These are phyloP conservation scores for Rhynchophorus ferrugineus DNA, from an alignment of 1,140 invertebrate species.

Conservation along the genomic window DNA sequence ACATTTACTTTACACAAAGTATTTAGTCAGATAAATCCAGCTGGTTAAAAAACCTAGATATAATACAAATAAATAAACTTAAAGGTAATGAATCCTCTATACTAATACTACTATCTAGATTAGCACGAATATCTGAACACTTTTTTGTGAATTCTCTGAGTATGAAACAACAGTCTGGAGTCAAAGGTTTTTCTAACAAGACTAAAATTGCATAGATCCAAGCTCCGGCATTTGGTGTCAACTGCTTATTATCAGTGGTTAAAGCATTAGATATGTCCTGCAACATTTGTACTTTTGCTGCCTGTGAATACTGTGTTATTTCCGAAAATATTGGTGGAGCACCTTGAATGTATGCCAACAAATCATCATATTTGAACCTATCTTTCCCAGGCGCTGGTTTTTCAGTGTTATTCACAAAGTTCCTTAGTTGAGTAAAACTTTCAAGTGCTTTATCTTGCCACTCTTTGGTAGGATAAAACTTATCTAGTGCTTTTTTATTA, in stretches of 20 bases:
- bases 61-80: constrained; percentile 40
- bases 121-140: constrained; percentile 35
- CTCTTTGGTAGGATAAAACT: constrained; percentile 33
- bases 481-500: constrained; percentile 24
- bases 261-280: constrained; percentile 29
- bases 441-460: constrained; percentile 39
- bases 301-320: constrained; percentile 28
- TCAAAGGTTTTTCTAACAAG: constrained; percentile 38
- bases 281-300: constrained; percentile 33
- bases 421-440: constrained; percentile 35
- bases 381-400: constrained; percentile 1
- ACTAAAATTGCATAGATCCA: constrained; percentile 40
- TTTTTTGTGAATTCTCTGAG: constrained; percentile 37
- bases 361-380: constrained; percentile 8
- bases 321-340: constrained; percentile 24
- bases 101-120: constrained; percentile 23
- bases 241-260: constrained; percentile 18
- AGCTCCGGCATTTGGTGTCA: constrained; percentile 26
- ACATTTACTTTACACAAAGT: not conserved
- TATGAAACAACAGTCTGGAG: constrained; percentile 33
- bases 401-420: constrained; percentile 27
- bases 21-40: constrained; percentile 32
- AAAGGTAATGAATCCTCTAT: constrained; percentile 30
- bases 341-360: constrained; percentile 3
- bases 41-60: constrained; percentile 39